Evolutionary conservation across 2,888 invertebrate species (phyloP), one percentile per base, ranked within the genome.

Genomic region (Drosophila barbarae): DNA sequence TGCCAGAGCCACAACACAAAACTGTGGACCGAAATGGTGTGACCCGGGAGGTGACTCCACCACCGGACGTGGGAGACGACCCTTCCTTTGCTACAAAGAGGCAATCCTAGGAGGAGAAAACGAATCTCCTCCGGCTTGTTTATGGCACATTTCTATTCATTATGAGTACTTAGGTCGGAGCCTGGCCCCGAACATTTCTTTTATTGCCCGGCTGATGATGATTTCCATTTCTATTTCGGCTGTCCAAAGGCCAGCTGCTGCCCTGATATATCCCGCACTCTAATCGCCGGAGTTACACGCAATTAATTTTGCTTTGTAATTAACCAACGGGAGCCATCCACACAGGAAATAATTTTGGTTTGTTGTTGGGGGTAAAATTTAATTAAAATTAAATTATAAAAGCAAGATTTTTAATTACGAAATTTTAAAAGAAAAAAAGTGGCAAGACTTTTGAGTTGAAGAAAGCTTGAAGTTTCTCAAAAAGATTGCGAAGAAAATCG

Each of bases 231-330:
- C 46, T 41, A 59, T 63, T 71, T 59, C 46, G 49, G 26, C 21
- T 15, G n/a, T 23, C 58, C 44, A 32, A 21, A 38, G 57, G 39
- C 42, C 66, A 49, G 50, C 51, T 58, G 54, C 56, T 52, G 32
- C 52, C 44, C 81, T 59, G 72, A 74, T 78, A 60, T 61, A 76
- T 59, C 70, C 60, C 41, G 55, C 47, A 53, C 67, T 69, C 77
- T 82, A 82, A 82, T 82, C 81, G 82, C 53, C 59, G 41, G 61
- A 74, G 79, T 84, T 82, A 82, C 81, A 84, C 77, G 71, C 84
- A 79, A 82, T 82, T 82, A 82, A 84, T 82, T 81, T 71, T 76
- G 75, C 75, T 79, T 82, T 74, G 84, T 84, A 77, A 84, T 81
- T 81, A 77, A 79, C 79, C 72, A 71, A 72, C 63, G 58, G 61